Evolutionary conservation across 2,888 invertebrate genomes (phyloP), one percentile per base, ranked within the genome.

Genomic region (Alloscopus bannaensis): DNA sequence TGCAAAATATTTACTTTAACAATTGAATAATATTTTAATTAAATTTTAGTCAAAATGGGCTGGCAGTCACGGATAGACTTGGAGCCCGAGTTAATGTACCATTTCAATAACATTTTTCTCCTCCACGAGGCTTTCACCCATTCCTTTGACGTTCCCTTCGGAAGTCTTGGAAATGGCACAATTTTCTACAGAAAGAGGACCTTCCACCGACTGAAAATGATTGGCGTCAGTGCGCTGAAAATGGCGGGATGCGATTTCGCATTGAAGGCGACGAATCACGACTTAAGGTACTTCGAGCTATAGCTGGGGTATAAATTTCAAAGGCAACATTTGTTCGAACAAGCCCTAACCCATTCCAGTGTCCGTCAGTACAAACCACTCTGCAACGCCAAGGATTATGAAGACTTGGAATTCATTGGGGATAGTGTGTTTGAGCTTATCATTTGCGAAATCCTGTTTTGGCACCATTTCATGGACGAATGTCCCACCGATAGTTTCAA

Each of bases 81-180:
- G n/a, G n/a, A n/a, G n/a, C n/a, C n/a, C n/a, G n/a, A n/a, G n/a
- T n/a, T n/a, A n/a, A n/a, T n/a, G n/a, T 59, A 59, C 36, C 4
- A 2, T 3, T 59, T 59, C 16, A n/a, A 18, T 20, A 29, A 31
- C 20, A 59, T 59, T 18, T 6, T 20, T 1, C 20, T 59, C 1
- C 59, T 59, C 20, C 22, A 59, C 59, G 59, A 59, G 36, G 59
- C 59, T 3, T 18, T 59, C 4, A 59, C 31, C 16, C 36, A 59
- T 31, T 29, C 29, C 3, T 59, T 31, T 18, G 59, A 59, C 59
- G 13, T 36, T 11, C 36, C 31, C 2, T 11, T n/a, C 1, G 3
- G 59, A 3, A 1, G 1, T 4, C n/a, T 59, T 2, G 59, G 3
- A 2, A 16, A 59, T 8, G 59, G 59, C 18, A 59, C 29, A 20